Evolutionary conservation across 2,888 invertebrate genomes (phyloP).

Genomic region (Anticlea derivata): DNA sequence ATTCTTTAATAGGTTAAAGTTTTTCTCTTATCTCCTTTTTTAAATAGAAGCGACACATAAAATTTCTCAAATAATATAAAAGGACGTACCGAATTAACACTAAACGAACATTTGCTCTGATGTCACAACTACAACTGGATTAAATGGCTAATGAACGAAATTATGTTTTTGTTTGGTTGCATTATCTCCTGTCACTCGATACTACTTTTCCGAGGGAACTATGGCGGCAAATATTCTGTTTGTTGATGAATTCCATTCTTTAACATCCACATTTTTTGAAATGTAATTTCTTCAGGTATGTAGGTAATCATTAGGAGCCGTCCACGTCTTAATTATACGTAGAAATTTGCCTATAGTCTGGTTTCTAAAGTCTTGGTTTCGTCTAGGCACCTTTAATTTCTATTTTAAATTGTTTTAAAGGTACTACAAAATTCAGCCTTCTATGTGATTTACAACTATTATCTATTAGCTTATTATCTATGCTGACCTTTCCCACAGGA

Average conservation of each 20-base stretch:
- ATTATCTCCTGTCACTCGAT: slow-evolving; percentile 60
- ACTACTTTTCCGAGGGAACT: slow-evolving; percentile 38
- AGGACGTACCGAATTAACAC: slow-evolving; percentile 7
- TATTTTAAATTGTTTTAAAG: no score
- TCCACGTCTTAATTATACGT: no score
- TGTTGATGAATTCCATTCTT: slow-evolving; percentile 5
- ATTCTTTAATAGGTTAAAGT: no score
- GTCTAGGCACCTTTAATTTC: no score
- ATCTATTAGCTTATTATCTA: background rate
- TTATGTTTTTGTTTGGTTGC: slow-evolving; percentile 55
- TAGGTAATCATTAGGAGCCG: no score
- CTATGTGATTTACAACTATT: no score
- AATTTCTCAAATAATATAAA: background rate
- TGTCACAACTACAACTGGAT: slow-evolving; percentile 46
- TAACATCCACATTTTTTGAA: background rate
- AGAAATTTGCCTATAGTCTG: no score
- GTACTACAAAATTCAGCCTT: no score
- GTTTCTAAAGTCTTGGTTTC: no score
- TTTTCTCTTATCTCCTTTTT: background rate
- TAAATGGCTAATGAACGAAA: slow-evolving; percentile 39
- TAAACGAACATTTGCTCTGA: slow-evolving; percentile 30
- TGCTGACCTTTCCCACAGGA: slow-evolving; percentile 1
- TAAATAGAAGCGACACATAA: background rate
- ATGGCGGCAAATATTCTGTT: slow-evolving; percentile 13
- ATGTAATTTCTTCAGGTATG: background rate